Conservation (phyloP, 2,113 vertebrate species). For the Cyphomyrus discorhynchus region DNA sequence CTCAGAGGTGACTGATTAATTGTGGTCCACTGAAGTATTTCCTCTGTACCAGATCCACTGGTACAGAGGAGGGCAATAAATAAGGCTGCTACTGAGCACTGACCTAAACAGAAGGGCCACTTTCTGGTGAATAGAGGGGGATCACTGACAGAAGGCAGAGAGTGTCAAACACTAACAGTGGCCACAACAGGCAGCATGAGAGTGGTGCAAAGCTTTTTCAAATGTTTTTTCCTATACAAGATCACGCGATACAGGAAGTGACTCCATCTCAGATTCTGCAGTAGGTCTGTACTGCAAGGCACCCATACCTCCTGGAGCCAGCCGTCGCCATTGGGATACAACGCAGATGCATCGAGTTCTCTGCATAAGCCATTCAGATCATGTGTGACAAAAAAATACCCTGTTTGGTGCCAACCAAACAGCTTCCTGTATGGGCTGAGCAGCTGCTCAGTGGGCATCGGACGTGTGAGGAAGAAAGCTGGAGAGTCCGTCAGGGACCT, state of each 20-base stretch:
- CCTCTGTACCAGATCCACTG: slow-evolving; percentile 13
- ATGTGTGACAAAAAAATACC: not conserved
- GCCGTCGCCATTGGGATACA: not conserved
- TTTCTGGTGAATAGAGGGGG: not conserved
- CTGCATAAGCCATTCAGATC: slow-evolving; percentile 12
- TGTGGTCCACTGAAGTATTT: not conserved
- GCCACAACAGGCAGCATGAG: not conserved
- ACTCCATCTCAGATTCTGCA: not conserved
- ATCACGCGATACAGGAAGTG: not conserved
- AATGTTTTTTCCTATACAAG: not conserved
- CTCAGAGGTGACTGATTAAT: not conserved
- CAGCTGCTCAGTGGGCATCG: not conserved
- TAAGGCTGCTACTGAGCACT: not conserved
- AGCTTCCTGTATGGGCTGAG: not conserved
- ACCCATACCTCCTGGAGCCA: not conserved
- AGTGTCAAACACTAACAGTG: not conserved
- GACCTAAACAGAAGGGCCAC: not conserved
- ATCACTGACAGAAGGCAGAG: not conserved
- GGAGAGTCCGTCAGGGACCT: not conserved
- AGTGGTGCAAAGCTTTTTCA: not conserved
- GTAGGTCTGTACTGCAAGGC: slow-evolving; percentile 25
- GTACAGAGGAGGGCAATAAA: not conserved
- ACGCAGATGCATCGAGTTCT: not conserved
- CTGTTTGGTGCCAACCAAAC: not conserved
- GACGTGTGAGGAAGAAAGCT: not conserved